These are phyloP conservation scores for Picus viridis DNA, from an alignment of 2,797 vertebrate genomes.

Conservation along the genomic window DNA sequence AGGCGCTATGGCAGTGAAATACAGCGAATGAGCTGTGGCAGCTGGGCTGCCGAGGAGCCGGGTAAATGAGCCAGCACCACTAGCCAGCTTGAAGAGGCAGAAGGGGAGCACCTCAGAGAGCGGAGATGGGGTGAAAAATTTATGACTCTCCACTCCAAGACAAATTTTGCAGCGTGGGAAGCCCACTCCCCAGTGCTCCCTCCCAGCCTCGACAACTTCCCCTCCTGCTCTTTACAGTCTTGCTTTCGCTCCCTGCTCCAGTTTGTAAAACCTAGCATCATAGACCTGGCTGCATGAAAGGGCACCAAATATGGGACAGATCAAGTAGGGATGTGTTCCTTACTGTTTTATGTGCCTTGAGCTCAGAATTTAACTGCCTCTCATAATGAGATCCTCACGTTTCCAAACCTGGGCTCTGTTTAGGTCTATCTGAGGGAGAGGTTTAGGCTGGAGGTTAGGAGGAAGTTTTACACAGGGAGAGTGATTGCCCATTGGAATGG, in stretches of 20 bases:
- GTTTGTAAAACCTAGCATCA: not conserved
- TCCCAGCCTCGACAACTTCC: not conserved
- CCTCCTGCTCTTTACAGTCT: not conserved
- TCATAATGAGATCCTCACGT: not conserved
- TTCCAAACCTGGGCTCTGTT: not conserved
- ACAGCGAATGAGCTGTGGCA: not conserved
- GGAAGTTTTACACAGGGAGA: too few relatives aligned
- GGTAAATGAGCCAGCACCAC: conserved; percentile 20
- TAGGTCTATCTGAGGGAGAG: not conserved
- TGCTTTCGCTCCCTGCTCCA: not conserved
- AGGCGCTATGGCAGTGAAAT: conserved; percentile 10
- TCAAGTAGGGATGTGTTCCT: conserved; percentile 37
- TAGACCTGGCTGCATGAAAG: not conserved
- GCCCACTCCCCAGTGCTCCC: not conserved
- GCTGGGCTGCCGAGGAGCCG: conserved; percentile 21
- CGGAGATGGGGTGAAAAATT: not conserved
- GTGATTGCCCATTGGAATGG: too few relatives aligned
- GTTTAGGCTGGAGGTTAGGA: too few relatives aligned
- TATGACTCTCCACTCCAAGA: not conserved
- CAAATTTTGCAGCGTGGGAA: conserved; percentile 34
- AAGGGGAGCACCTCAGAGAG: not conserved
- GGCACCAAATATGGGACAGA: not conserved
- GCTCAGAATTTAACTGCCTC: not conserved
- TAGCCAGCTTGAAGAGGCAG: conserved; percentile 12
- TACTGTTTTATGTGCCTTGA: not conserved